phyloP scores from a whole-genome alignment of 2,888 invertebrate species.

The Aleiodes leptofemur region DNA sequence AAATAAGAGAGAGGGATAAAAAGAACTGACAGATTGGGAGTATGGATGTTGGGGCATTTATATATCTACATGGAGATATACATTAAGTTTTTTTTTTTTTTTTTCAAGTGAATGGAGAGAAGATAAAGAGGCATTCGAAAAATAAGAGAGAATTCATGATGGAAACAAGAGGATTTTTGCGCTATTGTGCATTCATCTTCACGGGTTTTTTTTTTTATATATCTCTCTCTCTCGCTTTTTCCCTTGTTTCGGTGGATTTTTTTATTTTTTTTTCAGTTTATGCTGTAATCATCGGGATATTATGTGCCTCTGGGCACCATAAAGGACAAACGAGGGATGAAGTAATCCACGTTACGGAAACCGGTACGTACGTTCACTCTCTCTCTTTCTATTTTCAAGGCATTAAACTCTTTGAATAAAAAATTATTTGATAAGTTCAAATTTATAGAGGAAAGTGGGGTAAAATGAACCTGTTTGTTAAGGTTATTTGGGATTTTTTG shows the following conservation, averaged over 20 bases:
- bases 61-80: constrained; percentile 24
- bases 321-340: constrained; percentile 63
- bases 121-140: constrained; percentile 44
- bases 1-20: constrained; percentile 54
- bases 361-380: constrained; percentile 59
- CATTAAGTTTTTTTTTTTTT: background rate
- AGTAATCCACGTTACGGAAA: constrained; percentile 66
- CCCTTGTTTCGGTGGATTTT: too few relatives aligned
- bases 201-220: too few relatives aligned
- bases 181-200: too few relatives aligned
- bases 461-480: too few relatives aligned
- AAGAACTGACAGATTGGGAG: constrained; percentile 70
- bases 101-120: constrained; percentile 50
- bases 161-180: too few relatives aligned
- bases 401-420: constrained; percentile 2
- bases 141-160: too few relatives aligned
- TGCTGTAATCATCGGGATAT: background rate
- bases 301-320: constrained; percentile 31
- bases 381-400: constrained; percentile 44
- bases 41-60: constrained; percentile 59
- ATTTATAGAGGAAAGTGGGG: too few relatives aligned
- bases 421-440: too few relatives aligned
- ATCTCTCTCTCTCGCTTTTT: too few relatives aligned
- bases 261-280: background rate
- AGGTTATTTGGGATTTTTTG: too few relatives aligned